These are phyloP conservation scores for Podarcis cretensis DNA, from an alignment of 2,113 vertebrate genomes.

Conservation along the genomic window DNA sequence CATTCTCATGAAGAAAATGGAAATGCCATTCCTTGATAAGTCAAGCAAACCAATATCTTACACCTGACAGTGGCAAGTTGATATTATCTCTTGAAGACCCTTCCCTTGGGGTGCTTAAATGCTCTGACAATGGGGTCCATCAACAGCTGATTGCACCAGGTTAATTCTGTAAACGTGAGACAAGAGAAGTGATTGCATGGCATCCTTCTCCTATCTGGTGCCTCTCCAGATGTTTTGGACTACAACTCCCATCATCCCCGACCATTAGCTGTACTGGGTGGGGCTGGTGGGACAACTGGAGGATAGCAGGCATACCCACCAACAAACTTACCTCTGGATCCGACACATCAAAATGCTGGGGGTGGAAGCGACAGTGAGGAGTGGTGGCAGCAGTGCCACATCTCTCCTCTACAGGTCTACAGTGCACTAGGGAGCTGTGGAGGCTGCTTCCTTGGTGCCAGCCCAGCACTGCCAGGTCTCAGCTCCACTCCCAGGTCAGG, in stretches of 20 bases:
- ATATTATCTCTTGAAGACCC: background rate
- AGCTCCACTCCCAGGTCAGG: no score
- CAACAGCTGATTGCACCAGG: background rate
- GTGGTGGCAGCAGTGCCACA: no score
- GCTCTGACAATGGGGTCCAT: background rate
- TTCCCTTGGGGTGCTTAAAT: background rate
- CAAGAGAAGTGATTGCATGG: background rate
- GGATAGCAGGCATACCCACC: no score
- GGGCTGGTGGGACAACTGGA: background rate
- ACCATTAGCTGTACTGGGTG: background rate
- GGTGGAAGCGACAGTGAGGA: no score
- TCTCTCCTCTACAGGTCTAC: no score
- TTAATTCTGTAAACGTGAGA: background rate
- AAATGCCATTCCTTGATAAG: background rate
- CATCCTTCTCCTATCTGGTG: background rate
- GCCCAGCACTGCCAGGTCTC: no score
- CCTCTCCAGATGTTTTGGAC: background rate
- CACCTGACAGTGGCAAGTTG: background rate
- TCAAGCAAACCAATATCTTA: background rate
- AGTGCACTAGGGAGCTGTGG: no score
- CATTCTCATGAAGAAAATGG: conserved; percentile 29
- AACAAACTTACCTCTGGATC: no score
- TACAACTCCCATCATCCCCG: background rate
- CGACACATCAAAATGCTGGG: no score
- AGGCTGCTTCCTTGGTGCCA: no score